Conservation (phyloP, 2,113 vertebrate genomes). For the Eretmochelys imbricata region DNA sequence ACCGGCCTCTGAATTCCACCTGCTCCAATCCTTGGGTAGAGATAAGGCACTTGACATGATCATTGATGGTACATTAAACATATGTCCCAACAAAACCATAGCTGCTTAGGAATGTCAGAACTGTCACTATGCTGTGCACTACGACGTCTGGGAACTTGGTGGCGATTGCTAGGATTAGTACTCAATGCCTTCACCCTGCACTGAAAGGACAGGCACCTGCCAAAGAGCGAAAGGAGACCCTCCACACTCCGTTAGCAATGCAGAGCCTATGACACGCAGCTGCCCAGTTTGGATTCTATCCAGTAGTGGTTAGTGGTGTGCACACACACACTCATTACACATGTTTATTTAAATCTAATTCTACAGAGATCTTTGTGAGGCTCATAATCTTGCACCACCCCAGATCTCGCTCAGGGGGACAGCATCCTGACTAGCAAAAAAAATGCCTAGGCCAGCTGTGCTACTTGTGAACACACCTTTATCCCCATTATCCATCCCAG, state of each 20-base stretch:
- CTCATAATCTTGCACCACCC: neutral
- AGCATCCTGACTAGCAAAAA: neutral
- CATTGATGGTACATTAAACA: neutral
- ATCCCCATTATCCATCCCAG: neutral
- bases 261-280: neutral
- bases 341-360: neutral
- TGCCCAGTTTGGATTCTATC: neutral
- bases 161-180: neutral
- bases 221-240: neutral
- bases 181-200: neutral
- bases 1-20: neutral
- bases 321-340: neutral
- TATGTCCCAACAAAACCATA: neutral
- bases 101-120: neutral
- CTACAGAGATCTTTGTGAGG: neutral
- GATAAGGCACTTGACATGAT: neutral
- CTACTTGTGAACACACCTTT: neutral
- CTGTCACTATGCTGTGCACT: neutral
- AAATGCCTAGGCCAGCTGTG: neutral
- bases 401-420: neutral
- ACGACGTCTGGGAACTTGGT: neutral
- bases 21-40: neutral
- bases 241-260: neutral
- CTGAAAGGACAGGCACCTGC: neutral
- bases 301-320: neutral